Percentiles rank a stretch among this genome's conserved stretches.
phyloP scores from a whole-genome alignment of 2,797 vertebrate genomes.

The Tiaroga cobitis region DNA sequence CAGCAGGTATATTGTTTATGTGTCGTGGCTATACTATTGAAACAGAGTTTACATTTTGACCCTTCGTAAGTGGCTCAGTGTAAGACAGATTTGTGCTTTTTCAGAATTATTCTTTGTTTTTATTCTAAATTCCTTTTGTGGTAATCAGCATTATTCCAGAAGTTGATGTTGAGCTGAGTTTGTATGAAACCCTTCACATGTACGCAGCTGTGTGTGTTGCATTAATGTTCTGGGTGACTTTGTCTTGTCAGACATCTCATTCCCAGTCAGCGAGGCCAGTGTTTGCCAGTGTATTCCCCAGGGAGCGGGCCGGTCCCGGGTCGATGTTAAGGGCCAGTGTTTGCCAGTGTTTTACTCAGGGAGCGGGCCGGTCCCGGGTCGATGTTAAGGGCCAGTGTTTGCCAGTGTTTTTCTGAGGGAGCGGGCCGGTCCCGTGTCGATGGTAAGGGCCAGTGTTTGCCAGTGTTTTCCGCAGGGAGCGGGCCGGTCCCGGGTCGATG shows the following conservation, averaged over 20 bases:
- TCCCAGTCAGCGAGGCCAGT: slow-evolving; percentile 25
- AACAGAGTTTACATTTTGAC: not conserved
- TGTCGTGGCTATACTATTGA: not conserved
- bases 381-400: no score
- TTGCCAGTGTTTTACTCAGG: no score
- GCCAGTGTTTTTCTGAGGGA: no score
- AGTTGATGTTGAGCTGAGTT: not conserved
- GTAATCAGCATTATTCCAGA: not conserved
- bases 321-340: no score
- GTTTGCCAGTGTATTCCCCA: no score
- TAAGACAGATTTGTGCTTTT: not conserved
- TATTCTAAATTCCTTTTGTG: not conserved
- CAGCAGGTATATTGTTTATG: not conserved
- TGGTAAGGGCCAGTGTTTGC: no score
- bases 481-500: no score
- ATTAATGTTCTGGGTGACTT: slow-evolving; percentile 55
- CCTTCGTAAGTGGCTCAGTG: not conserved
- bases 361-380: no score
- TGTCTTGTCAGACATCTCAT: slow-evolving; percentile 56
- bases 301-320: no score
- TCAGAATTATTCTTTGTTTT: not conserved
- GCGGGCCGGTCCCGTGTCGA: no score
- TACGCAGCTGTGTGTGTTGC: not conserved
- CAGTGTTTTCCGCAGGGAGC: no score
- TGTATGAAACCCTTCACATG: no score